Percentiles rank a stretch among this genome's conserved stretches.
Evolutionary conservation across 2,888 invertebrate genomes (phyloP).

Genomic region (Allacma fusca): DNA sequence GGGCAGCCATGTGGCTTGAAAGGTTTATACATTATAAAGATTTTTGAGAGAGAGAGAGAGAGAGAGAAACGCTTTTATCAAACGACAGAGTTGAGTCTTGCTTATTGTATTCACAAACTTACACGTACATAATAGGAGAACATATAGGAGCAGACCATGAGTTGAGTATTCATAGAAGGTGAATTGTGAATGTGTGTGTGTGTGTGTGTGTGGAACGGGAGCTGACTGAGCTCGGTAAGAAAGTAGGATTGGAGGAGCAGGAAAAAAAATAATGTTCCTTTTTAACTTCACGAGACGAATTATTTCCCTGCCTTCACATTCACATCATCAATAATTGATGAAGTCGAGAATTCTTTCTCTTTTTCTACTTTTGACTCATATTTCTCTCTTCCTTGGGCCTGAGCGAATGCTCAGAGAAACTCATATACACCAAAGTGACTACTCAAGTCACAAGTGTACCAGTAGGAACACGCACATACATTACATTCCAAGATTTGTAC

Average conservation of each 20-base stretch:
- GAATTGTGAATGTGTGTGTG: neutral
- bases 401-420: no score
- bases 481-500: neutral
- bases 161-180: neutral
- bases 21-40: no score
- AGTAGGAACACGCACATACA: neutral
- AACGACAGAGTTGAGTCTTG: slow-evolving; percentile 17
- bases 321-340: slow-evolving; percentile 53
- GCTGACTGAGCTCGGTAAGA: neutral
- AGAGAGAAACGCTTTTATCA: slow-evolving; percentile 27
- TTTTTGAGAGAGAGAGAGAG: neutral
- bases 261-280: slow-evolving; percentile 24
- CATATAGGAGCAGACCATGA: no score
- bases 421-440: no score
- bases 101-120: neutral
- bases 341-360: slow-evolving; percentile 38
- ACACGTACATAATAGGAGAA: no score
- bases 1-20: no score
- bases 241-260: slow-evolving; percentile 4
- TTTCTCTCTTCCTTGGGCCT: neutral
- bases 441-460: no score
- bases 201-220: neutral
- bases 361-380: neutral
- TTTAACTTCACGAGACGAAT: slow-evolving; percentile 41
- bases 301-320: slow-evolving; percentile 47